Percentiles rank a stretch among this genome's conserved stretches.
phyloP scores from a whole-genome alignment of 2,113 vertebrate genomes.

The Pelvicachromis taeniatus region DNA sequence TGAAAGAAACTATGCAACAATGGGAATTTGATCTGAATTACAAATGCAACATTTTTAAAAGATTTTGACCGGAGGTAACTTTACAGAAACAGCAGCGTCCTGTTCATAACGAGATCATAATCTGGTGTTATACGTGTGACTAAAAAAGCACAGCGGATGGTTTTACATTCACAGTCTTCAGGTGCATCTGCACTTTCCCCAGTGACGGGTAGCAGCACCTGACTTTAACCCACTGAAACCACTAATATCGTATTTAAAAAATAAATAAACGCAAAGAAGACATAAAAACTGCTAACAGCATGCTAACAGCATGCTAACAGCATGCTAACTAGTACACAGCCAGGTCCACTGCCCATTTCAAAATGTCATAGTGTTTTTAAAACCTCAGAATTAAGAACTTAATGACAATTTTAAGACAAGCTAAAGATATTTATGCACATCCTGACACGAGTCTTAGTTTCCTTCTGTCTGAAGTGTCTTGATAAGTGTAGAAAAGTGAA shows the following conservation, averaged over 20 bases:
- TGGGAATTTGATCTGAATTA: not conserved
- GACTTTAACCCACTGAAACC: not conserved
- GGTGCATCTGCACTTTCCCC: not conserved
- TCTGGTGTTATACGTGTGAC: not conserved
- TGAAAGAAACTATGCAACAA: not conserved
- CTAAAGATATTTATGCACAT: not conserved
- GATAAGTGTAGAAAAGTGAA: not conserved
- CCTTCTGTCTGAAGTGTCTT: not conserved
- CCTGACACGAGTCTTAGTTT: not conserved
- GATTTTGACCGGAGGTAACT: not conserved
- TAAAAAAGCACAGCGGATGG: not conserved
- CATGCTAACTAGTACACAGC: not conserved
- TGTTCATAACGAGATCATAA: not conserved
- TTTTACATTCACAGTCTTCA: not conserved
- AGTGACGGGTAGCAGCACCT: not conserved
- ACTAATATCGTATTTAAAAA: not conserved
- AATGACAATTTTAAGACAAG: no score
- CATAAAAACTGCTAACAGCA: not conserved
- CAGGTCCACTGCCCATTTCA: not conserved
- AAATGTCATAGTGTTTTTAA: not conserved
- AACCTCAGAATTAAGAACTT: not conserved
- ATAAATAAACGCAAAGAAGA: rapidly evolving
- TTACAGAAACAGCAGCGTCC: not conserved
- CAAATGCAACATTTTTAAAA: not conserved
- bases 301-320: not conserved